Evolutionary conservation across 2,113 vertebrate genomes (phyloP).

Genomic region (Microtus montanus): DNA sequence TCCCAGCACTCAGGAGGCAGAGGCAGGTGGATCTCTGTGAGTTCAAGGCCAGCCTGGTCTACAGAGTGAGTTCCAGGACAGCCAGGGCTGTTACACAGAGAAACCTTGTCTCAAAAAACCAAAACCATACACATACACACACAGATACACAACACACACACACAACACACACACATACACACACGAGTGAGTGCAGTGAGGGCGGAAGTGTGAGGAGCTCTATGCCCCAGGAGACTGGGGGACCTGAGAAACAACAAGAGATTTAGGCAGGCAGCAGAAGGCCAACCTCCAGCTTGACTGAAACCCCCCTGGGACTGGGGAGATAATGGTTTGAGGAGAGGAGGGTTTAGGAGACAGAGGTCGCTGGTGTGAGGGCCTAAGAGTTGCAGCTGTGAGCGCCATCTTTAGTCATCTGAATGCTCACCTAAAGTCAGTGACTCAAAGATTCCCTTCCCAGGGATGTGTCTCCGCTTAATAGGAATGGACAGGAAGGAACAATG

Average conservation of each 20-base stretch:
- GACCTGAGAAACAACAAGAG: not conserved
- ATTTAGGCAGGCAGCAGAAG: not conserved
- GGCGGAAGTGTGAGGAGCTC: not conserved
- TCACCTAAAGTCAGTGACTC: slow-evolving; percentile 52
- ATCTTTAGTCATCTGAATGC: slow-evolving; percentile 27
- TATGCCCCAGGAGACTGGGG: not conserved
- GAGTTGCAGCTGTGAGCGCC: not conserved
- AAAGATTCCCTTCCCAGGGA: slow-evolving; percentile 43
- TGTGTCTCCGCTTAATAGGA: not conserved
- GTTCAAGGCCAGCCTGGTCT: not conserved
- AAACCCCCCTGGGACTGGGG: not conserved
- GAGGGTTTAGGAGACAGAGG: not conserved
- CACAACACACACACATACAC: not conserved
- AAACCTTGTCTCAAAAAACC: not conserved
- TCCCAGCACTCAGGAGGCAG: not conserved
- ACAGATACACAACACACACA: not conserved
- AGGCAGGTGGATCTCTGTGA: not conserved
- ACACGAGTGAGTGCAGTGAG: not conserved
- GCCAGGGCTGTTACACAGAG: not conserved
- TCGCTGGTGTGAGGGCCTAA: not conserved
- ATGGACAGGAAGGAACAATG: not conserved
- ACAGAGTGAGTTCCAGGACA: not conserved
- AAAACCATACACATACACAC: not conserved
- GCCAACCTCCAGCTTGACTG: not conserved
- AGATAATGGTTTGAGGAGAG: not conserved